Evolutionary conservation across 2,797 vertebrate species (phyloP).

Genomic region (Betta splendens): DNA sequence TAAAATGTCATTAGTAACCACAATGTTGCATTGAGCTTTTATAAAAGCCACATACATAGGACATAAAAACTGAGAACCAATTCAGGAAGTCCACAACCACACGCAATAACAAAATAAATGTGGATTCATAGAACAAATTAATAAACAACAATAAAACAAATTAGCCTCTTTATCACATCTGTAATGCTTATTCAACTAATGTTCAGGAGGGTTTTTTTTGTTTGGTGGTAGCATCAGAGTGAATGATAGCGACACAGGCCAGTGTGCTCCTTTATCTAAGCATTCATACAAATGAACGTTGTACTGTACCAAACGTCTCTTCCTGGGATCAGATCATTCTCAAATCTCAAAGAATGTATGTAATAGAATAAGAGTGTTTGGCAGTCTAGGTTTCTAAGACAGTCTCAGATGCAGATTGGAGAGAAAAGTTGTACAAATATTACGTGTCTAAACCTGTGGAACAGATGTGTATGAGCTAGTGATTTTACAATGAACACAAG

Average conservation of each 20-base stretch:
- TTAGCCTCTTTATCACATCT: slow-evolving; percentile 56
- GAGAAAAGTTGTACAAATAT: slow-evolving; percentile 33
- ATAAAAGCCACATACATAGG: slow-evolving; percentile 70
- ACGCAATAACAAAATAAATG: slow-evolving; percentile 62
- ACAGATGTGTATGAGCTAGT: neutral
- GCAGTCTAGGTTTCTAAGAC: too few relatives aligned
- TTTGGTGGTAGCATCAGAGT: slow-evolving; percentile 21
- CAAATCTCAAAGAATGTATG: slow-evolving; percentile 80
- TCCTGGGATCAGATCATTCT: slow-evolving; percentile 17
- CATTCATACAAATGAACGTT: slow-evolving; percentile 29
- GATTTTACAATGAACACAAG: neutral
- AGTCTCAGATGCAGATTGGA: slow-evolving; percentile 73
- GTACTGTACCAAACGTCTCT: slow-evolving; percentile 26
- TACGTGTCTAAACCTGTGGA: neutral
- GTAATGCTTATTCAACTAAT: slow-evolving; percentile 29
- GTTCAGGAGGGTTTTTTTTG: slow-evolving; percentile 16
- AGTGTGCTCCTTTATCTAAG: slow-evolving; percentile 36
- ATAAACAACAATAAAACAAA: too few relatives aligned
- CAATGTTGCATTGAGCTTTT: slow-evolving; percentile 64
- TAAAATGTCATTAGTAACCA: slow-evolving; percentile 63
- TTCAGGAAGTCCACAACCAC: slow-evolving; percentile 60
- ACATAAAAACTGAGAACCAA: slow-evolving; percentile 53
- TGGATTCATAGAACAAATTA: too few relatives aligned
- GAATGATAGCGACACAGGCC: slow-evolving; percentile 35
- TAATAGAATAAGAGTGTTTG: slow-evolving; percentile 71